Evolutionary conservation across 2,888 invertebrate genomes (phyloP), one percentile per base, ranked within the genome.

Genomic region (Acleris laterana): DNA sequence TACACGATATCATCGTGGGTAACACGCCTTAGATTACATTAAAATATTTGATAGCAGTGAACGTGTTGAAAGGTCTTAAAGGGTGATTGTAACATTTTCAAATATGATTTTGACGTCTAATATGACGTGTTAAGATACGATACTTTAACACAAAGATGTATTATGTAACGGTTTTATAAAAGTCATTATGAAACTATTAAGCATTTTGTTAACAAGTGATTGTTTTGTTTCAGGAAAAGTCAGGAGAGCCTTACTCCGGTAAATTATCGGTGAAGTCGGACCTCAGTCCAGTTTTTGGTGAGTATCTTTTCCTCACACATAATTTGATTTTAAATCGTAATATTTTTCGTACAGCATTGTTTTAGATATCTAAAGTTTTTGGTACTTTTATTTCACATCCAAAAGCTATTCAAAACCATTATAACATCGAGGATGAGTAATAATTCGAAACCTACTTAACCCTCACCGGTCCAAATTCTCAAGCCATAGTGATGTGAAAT

Each of bases 241-340:
- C 96, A 81, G 96, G 95, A 83, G 95, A 95, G 86, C 95, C 94
- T 88, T 96, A 96, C 88, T 88, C 94, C 94, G 89, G 95, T 87
- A 97, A 97, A 94, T 93, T 96, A 93, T 95, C 95, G 80, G 94
- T 96, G 78, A 95, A 97, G 89, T 95, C 97, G 85, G 97, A 97
- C 89, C 95, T 96, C 86, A 97, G 96, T 93, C 96, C 97, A 77
- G 97, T 97, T 80, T 97, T 97, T 89, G 96, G 97, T 97, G 93
- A 96, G 97, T 95, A 7, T 0, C 46, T 46, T n/a, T 5, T 17
- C 17, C 5, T 46, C 46, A 46, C 7, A 32, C 44, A 44, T 2
- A 16, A 16, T 42, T 9, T 42, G 2, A 1, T 16, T 42, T 19
- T 60, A 38, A 25, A 25, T 25, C 25, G 5, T 25, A 25, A 25